phyloP scores from a whole-genome alignment of 1,140 invertebrate genomes.

The Drosophila bocqueti region DNA sequence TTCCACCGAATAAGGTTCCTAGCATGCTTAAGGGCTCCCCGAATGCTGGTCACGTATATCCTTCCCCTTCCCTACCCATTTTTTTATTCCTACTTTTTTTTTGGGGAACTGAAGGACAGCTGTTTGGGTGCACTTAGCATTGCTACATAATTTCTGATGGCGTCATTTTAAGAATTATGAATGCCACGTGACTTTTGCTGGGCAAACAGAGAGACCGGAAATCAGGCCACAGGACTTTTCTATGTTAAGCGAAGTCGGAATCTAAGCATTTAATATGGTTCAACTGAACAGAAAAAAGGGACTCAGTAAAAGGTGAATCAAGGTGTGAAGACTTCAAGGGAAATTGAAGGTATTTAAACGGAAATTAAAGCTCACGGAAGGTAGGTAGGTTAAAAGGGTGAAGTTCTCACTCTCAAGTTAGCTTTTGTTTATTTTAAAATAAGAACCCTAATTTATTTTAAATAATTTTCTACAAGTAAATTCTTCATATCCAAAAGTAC shows the following conservation, averaged over 20 bases:
- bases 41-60: constrained; percentile 75
- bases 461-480: background rate
- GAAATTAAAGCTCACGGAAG: background rate
- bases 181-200: constrained; percentile 84
- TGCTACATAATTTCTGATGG: constrained; percentile 81
- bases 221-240: constrained; percentile 19
- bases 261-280: background rate
- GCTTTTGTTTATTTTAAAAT: no score
- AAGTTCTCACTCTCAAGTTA: background rate
- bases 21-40: constrained; percentile 58
- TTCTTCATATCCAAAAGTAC: background rate
- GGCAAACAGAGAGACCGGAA: constrained; percentile 53
- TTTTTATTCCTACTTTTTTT: background rate
- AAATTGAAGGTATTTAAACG: background rate
- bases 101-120: constrained; percentile 28
- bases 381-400: no score
- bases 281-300: background rate
- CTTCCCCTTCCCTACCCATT: background rate
- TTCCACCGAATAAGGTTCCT: constrained; percentile 35
- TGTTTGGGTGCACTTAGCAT: constrained; percentile 80
- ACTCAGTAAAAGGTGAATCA: background rate
- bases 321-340: background rate
- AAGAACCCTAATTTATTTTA: background rate
- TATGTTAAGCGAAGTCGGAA: background rate
- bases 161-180: constrained; percentile 85